These are phyloP conservation scores for Dryococelus australis DNA, from an alignment of 2,888 invertebrate species.

Conservation along the genomic window DNA sequence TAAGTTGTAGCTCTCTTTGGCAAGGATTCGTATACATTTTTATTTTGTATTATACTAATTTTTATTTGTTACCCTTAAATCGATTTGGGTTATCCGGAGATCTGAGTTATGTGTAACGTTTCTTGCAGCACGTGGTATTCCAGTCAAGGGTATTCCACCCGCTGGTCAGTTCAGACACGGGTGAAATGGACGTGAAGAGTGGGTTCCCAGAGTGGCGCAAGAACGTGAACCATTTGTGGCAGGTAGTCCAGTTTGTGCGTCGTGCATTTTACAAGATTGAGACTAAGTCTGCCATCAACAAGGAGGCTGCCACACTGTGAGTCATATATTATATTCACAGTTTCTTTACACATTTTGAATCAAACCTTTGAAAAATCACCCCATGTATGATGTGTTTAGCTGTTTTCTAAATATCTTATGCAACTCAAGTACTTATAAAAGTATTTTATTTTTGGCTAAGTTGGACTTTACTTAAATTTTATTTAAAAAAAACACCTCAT, in stretches of 20 bases:
- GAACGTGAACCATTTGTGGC: slow-evolving; percentile 86
- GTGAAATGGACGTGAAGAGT: slow-evolving; percentile 77
- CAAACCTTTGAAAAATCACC: no score
- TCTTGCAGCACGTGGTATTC: slow-evolving; percentile 79
- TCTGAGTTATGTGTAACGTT: neutral
- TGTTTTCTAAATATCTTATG: neutral
- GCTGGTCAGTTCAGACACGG: slow-evolving; percentile 77
- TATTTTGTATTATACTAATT: no score
- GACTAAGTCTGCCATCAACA: slow-evolving; percentile 73
- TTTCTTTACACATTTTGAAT: neutral
- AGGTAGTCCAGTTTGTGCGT: slow-evolving; percentile 84
- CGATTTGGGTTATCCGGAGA: no score
- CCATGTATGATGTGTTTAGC: no score
- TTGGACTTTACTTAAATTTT: no score
- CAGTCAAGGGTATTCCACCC: slow-evolving; percentile 89
- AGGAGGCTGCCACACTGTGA: slow-evolving; percentile 75
- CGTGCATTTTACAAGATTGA: slow-evolving; percentile 86
- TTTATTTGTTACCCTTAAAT: no score
- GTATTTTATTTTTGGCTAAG: neutral
- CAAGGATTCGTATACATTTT: no score
- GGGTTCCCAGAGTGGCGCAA: slow-evolving; percentile 89
- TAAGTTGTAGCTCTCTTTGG: no score
- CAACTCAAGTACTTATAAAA: neutral
- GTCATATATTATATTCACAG: slow-evolving; percentile 49
- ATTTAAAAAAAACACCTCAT: no score